Base-by-base conservation (phyloP, 2,797 vertebrate species). In the Scyliorhinus canicula region DNA sequence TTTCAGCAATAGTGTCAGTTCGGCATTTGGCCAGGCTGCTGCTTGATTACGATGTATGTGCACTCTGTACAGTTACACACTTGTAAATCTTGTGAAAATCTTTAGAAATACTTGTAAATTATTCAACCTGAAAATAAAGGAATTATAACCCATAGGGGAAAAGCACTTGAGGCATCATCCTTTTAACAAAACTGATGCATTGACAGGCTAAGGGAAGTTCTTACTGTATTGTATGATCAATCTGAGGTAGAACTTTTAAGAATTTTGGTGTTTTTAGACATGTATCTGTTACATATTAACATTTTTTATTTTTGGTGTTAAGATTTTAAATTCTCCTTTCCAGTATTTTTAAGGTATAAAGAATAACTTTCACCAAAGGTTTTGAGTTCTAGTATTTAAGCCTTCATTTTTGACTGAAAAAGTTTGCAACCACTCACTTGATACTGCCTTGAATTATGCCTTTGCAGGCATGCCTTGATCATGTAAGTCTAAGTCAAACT, bases 181-280 rank as follows among this genome's bases (percentile, higher is more conserved):
- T n/a, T 77, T 77, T 77, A 77, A 77, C 74, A 77, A 77, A 77
- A 77, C 77, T 82, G 77, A 82, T 82, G 77, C 77, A 47, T 47
- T 82, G 77, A 21, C 1, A 82, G 40, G 77, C 1, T n/a, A 79
- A 60, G n/a, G 40, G 40, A 16, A 79, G 44, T 40, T 21, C n/a
- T 40, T 79, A 82, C 40, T 82, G 44, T 47, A 47, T 82, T 44
- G 7, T n/a, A 47, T 44, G 1, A 47, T 44, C 19, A 47, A 82
- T 82, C 16, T 82, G 77, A 82, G 77, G 19, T 24, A 82, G 35
- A 44, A 4, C 40, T 44, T 82, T 82, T 44, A 19, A 44, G 21
- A 44, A 47, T 21, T 44, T 40, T 16, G n/a, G 3, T 79, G 40
- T 47, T 16, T 47, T 82, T 44, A 74, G 31, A n/a, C 71, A 31